Evolutionary conservation across 2,888 invertebrate species (phyloP).

Genomic region (Dicyrtomina minuta): DNA sequence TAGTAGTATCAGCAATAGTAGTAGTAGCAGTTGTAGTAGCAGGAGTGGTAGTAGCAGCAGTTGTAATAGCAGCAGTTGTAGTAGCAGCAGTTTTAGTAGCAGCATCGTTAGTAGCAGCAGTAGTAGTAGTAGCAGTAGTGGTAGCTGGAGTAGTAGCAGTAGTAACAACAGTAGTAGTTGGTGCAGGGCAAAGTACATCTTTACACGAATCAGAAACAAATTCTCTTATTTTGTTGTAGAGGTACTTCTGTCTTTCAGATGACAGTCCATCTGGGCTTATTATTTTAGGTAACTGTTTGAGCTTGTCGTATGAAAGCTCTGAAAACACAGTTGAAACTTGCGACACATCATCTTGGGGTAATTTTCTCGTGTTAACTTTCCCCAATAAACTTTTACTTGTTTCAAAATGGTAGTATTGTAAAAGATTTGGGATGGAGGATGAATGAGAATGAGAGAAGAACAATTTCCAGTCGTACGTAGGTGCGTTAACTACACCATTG

Average conservation of each 20-base stretch:
- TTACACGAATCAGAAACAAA: neutral
- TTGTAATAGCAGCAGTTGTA: too few relatives aligned
- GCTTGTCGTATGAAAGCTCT: neutral
- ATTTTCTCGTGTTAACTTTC: neutral
- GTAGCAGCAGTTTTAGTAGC: too few relatives aligned
- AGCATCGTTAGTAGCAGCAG: too few relatives aligned
- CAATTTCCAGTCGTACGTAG: constrained; percentile 11
- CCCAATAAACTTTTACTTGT: neutral
- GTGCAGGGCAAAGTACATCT: neutral
- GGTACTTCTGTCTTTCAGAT: neutral
- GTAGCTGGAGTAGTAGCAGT: too few relatives aligned
- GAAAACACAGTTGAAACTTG: neutral
- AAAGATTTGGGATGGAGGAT: neutral
- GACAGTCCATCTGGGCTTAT: neutral
- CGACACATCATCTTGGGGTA: neutral
- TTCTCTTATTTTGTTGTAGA: neutral
- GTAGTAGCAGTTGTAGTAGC: too few relatives aligned
- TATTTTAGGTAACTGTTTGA: too few relatives aligned
- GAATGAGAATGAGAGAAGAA: neutral
- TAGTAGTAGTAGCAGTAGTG: too few relatives aligned
- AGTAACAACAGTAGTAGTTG: too few relatives aligned
- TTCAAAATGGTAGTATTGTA: too few relatives aligned
- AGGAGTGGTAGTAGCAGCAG: too few relatives aligned
- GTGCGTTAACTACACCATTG: neutral
- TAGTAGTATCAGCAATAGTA: too few relatives aligned